Conservation (phyloP, 2,113 vertebrate genomes). For the Hyaena hyaena region DNA sequence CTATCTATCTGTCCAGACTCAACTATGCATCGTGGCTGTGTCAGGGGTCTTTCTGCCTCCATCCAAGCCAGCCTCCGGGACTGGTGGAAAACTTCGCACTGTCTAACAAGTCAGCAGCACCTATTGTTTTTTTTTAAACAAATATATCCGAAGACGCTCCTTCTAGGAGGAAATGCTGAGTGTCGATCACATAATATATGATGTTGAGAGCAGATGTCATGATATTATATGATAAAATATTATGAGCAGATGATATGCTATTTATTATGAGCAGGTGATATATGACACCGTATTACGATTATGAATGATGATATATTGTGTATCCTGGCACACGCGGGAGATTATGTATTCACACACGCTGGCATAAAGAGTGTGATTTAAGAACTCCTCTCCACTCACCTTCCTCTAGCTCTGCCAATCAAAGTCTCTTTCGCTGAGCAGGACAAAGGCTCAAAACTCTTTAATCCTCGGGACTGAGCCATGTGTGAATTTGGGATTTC, state of each 20-base stretch:
- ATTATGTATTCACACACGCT: conserved; percentile 50
- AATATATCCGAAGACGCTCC: conserved; percentile 34
- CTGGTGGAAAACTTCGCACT: neutral
- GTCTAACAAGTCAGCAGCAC: neutral
- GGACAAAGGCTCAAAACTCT: neutral
- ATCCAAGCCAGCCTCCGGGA: neutral
- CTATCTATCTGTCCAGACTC: rapidly evolving
- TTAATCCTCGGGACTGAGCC: neutral
- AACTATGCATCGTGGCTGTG: rapidly evolving
- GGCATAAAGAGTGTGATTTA: conserved; percentile 74
- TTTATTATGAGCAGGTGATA: conserved; percentile 76
- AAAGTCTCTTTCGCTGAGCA: conserved; percentile 43
- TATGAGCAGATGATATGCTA: conserved; percentile 77
- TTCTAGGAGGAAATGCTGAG: conserved; percentile 10
- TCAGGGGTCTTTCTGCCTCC: neutral
- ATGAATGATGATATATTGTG: conserved; percentile 76
- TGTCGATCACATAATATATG: conserved; percentile 70
- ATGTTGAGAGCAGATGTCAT: conserved; percentile 73
- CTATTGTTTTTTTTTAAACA: neutral
- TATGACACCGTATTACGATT: conserved; percentile 62
- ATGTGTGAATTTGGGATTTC: conserved; percentile 47
- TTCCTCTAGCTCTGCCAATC: conserved; percentile 70
- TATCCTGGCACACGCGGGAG: neutral
- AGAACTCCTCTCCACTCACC: conserved; percentile 72
- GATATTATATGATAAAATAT: conserved; percentile 81